A percentile compares a stretch with the other conserved stretches of the same genome.
Evolutionary conservation across 2,888 invertebrate species (phyloP).

Genomic region (Baronia brevicornis): DNA sequence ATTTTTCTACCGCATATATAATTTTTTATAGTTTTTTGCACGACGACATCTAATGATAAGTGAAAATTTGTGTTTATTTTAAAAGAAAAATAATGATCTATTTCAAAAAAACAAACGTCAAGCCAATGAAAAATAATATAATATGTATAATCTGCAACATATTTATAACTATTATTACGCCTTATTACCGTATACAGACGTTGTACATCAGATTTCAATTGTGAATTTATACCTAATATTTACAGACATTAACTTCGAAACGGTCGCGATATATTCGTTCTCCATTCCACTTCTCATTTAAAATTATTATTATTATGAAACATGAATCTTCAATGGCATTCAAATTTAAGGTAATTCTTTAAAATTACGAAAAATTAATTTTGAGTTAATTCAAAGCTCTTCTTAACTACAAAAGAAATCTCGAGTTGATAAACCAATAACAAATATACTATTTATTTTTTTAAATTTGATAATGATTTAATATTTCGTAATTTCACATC

Average conservation of each 20-base stretch:
- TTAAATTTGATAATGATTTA: neutral
- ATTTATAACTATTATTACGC: conserved; percentile 47
- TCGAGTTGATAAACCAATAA: no score
- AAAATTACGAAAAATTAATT: no score
- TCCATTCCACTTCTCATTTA: neutral
- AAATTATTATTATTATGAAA: conserved; percentile 4
- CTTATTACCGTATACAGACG: conserved; percentile 68
- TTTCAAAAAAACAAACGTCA: conserved; percentile 14
- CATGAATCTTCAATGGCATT: no score
- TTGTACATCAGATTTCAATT: conserved; percentile 72
- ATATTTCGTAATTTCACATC: neutral
- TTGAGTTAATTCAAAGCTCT: no score
- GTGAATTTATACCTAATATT: conserved; percentile 52
- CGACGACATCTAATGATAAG: no score
- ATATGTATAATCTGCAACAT: conserved; percentile 29
- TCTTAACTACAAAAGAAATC: no score
- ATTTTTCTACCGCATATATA: no score
- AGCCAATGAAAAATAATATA: conserved; percentile 21
- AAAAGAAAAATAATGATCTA: neutral
- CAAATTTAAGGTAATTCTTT: no score
- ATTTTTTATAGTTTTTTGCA: no score
- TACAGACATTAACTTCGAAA: conserved; percentile 29
- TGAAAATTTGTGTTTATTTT: no score
- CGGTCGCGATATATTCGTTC: conserved; percentile 1
- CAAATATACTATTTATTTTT: no score